phyloP scores from a whole-genome alignment of 2,113 vertebrate genomes.

The Danionella cerebrum region DNA sequence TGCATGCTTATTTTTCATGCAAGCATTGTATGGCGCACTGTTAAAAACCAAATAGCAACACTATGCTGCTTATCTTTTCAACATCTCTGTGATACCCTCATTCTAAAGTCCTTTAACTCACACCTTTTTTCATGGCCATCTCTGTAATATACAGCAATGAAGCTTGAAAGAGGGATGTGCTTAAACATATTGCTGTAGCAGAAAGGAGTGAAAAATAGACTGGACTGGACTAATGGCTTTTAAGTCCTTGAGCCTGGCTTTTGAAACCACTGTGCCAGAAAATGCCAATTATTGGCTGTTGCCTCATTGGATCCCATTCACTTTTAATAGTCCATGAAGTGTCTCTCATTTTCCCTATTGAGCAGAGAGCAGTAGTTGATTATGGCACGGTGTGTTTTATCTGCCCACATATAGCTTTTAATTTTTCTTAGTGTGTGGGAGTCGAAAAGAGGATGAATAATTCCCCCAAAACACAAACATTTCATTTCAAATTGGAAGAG shows the following conservation, averaged over 20 bases:
- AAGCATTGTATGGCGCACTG: background rate
- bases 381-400: slow-evolving; percentile 52
- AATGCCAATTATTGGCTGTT: slow-evolving; percentile 55
- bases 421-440: slow-evolving; percentile 41
- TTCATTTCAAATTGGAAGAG: too few species aligned
- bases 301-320: slow-evolving; percentile 57
- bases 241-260: slow-evolving; percentile 42
- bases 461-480: slow-evolving; percentile 30
- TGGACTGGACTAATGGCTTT: slow-evolving; percentile 31
- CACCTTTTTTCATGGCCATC: background rate
- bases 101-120: background rate
- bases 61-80: background rate
- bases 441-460: slow-evolving; percentile 16
- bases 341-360: slow-evolving; percentile 53
- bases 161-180: slow-evolving; percentile 36
- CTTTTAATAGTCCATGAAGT: slow-evolving; percentile 63
- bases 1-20: too few species aligned
- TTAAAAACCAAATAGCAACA: background rate
- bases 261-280: slow-evolving; percentile 38
- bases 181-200: slow-evolving; percentile 28
- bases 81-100: background rate
- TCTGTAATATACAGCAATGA: slow-evolving; percentile 11
- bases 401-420: slow-evolving; percentile 53
- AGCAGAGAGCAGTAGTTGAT: slow-evolving; percentile 49
- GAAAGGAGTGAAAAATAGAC: slow-evolving; percentile 34